Evolutionary conservation across 2,888 invertebrate species (phyloP).

Genomic region (Drosophila ezoana): DNA sequence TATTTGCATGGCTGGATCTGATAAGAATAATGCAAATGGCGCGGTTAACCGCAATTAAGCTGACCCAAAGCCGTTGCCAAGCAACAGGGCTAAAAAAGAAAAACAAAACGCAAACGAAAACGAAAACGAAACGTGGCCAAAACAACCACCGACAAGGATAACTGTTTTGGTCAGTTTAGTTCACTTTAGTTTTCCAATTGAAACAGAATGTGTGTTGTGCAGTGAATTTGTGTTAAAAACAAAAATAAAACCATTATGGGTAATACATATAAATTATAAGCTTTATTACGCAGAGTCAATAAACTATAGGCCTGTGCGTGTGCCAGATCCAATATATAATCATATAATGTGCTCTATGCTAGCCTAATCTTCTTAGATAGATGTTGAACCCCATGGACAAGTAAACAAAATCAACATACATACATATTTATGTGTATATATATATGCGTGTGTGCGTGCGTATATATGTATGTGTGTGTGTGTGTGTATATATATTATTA

Average conservation of each 20-base stretch:
- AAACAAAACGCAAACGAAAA: slow-evolving; percentile 50
- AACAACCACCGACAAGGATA: slow-evolving; percentile 65
- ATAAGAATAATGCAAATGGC: slow-evolving; percentile 69
- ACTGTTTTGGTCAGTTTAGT: slow-evolving; percentile 53
- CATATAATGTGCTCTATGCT: slow-evolving; percentile 40
- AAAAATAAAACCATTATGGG: slow-evolving; percentile 44
- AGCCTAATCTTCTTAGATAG: slow-evolving; percentile 73
- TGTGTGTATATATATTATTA: slow-evolving; percentile 40
- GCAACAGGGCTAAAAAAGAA: slow-evolving; percentile 41
- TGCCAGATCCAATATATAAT: slow-evolving; percentile 27
- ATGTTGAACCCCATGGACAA: slow-evolving; percentile 74
- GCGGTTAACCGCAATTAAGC: slow-evolving; percentile 74
- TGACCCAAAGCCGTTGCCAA: slow-evolving; percentile 74
- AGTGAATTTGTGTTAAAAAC: slow-evolving; percentile 2
- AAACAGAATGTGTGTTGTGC: slow-evolving; percentile 36
- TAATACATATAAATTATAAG: slow-evolving; percentile 45
- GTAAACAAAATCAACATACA: slow-evolving; percentile 66
- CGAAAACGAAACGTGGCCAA: slow-evolving; percentile 51
- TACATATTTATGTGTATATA: slow-evolving; percentile 4
- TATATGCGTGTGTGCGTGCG: slow-evolving; percentile 6
- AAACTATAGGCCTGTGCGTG: slow-evolving; percentile 39
- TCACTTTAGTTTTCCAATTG: slow-evolving; percentile 9
- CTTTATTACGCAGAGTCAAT: slow-evolving; percentile 45
- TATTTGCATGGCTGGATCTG: slow-evolving; percentile 18
- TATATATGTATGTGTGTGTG: slow-evolving; percentile 12